phyloP scores from a whole-genome alignment of 1,140 invertebrate species.

The Watersipora subatra region DNA sequence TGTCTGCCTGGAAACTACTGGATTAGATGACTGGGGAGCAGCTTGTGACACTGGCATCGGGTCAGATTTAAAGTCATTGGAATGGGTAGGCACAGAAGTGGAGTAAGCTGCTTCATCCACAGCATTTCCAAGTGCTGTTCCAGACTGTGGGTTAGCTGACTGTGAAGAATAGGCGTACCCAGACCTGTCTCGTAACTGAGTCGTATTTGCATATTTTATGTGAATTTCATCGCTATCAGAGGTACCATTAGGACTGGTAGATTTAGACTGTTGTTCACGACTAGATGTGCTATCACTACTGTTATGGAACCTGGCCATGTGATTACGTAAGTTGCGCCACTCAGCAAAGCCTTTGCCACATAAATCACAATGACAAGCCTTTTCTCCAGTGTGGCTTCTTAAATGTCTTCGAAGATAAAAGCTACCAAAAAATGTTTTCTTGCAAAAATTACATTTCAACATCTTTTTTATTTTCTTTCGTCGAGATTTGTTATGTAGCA shows the following conservation, averaged over 20 bases:
- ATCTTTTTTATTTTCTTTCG: constrained; percentile 22
- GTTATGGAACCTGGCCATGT: constrained; percentile 39
- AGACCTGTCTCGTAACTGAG: no score
- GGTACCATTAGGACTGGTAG: background rate
- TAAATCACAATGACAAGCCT: constrained; percentile 62
- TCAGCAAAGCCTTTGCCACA: constrained; percentile 44
- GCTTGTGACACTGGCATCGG: no score
- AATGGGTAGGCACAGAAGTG: no score
- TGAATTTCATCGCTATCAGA: background rate
- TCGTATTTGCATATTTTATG: no score
- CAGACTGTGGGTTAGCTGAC: no score
- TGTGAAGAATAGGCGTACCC: no score
- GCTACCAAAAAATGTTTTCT: constrained; percentile 91
- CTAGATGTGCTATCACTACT: constrained; percentile 17
- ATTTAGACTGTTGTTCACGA: background rate
- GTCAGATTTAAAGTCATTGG: no score
- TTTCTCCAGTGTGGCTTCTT: constrained; percentile 84
- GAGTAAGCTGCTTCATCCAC: no score
- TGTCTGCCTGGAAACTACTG: no score
- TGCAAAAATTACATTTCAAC: constrained; percentile 74
- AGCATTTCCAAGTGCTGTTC: no score
- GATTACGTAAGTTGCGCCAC: constrained; percentile 39
- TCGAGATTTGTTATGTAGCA: constrained; percentile 5
- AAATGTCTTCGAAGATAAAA: constrained; percentile 97
- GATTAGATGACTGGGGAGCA: no score